Conservation (phyloP, 2,113 vertebrate genomes). For the Bolborhynchus lineola region DNA sequence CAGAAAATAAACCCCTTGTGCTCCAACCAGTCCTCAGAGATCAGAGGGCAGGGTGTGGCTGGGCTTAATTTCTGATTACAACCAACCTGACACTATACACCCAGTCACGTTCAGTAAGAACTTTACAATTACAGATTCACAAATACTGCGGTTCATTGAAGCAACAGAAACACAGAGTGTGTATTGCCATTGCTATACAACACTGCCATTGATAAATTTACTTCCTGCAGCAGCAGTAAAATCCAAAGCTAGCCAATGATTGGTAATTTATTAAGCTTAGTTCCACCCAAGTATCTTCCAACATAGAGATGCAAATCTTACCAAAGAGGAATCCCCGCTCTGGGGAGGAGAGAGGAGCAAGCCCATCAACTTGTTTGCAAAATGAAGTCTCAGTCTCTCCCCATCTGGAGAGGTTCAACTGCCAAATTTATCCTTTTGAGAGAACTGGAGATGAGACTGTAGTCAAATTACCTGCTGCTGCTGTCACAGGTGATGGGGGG, state of each 20-base stretch:
- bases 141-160: background rate
- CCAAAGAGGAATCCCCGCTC: background rate
- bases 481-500: background rate
- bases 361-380: background rate
- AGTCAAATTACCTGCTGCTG: background rate
- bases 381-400: background rate
- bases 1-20: background rate
- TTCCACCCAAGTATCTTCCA: background rate
- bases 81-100: background rate
- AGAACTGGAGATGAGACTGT: background rate
- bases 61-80: background rate
- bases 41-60: background rate
- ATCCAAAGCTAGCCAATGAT: background rate
- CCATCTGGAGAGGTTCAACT: background rate
- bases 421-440: background rate
- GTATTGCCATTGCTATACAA: background rate
- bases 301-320: background rate
- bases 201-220: background rate
- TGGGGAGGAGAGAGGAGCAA: background rate
- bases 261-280: background rate
- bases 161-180: background rate
- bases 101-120: background rate
- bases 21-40: background rate
- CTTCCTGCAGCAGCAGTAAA: background rate
- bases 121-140: background rate